phyloP scores from a whole-genome alignment of 2,113 vertebrate genomes.

The Vulpes lagopus region DNA sequence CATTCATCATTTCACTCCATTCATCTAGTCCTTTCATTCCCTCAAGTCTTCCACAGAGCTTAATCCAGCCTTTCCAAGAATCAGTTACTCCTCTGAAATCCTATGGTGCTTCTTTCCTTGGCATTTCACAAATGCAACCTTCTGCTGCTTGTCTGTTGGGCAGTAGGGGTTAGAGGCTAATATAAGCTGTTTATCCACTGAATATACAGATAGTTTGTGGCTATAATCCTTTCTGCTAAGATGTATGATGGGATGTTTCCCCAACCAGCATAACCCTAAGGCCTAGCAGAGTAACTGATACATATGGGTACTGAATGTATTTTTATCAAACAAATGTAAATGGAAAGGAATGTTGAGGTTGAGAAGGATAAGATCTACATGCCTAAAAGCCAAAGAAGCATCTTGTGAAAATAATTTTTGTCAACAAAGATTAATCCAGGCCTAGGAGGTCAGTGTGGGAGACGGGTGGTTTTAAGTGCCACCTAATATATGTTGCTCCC shows the following conservation, averaged over 20 bases:
- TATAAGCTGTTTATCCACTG: background rate
- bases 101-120: background rate
- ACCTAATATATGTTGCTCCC: background rate
- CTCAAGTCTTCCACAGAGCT: background rate
- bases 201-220: background rate
- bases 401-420: background rate
- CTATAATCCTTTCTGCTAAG: background rate
- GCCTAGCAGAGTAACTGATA: background rate
- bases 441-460: background rate
- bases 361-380: background rate
- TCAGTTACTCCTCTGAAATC: background rate
- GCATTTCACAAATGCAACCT: slow-evolving; percentile 3
- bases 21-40: background rate
- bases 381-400: background rate
- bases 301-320: background rate
- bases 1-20: background rate
- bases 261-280: background rate
- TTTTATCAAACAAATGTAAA: background rate
- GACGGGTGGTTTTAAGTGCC: background rate
- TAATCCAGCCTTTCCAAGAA: background rate
- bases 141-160: background rate
- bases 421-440: background rate
- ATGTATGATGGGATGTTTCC: background rate
- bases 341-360: background rate
- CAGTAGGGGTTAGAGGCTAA: background rate